Base-by-base conservation (phyloP, 1,140 invertebrate genomes). In the Drosophila arawakana region DNA sequence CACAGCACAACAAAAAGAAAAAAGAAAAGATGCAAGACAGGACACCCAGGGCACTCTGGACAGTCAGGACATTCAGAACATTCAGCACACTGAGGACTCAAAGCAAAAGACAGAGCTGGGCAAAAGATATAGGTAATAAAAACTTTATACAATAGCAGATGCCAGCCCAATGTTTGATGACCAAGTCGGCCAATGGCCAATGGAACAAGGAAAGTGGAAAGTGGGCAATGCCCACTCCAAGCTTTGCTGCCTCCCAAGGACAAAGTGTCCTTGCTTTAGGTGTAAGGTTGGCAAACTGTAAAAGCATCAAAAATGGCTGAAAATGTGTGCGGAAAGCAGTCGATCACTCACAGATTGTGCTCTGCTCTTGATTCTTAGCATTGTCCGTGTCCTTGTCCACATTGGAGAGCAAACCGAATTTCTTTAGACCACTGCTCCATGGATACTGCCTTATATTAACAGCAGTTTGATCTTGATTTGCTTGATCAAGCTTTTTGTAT, bases 81-180 rank as follows among this genome's bases (percentile, higher is more conserved):
- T 3, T 11, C 3, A 47, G 3, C n/a, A 30, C 25, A 30, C 4
- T 30, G 4, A 47, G 3, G 13, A 30, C 25, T 30, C 25, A 30
- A 6, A 35, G 10, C 10, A 44, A 7, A 41, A 50, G 35, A 35
- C 4, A 21, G 35, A 21, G 13, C 34, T 21, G 39, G 30, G 10
- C 46, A 41, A 81, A 76, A 78, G 66, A 78, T 79, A 85, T 81
- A 44, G 83, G 83, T 62, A 86, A 88, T 88, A 86, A 86, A 86
- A 86, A 86, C 66, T 77, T 76, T 82, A 76, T 76, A 73, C 60
- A 79, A 69, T 52, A 52, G 69, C 76, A 73, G 78, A 76, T 67
- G 76, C 46, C 74, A 66, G 65, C 61, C 57, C 55, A 49, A 47
- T 37, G 46, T 9, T 49, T 50, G 47, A 63, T 52, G 37, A 21